Evolutionary conservation across 2,113 vertebrate genomes (phyloP), one percentile per base, ranked within the genome.

Genomic region (Stegostoma tigrinum): DNA sequence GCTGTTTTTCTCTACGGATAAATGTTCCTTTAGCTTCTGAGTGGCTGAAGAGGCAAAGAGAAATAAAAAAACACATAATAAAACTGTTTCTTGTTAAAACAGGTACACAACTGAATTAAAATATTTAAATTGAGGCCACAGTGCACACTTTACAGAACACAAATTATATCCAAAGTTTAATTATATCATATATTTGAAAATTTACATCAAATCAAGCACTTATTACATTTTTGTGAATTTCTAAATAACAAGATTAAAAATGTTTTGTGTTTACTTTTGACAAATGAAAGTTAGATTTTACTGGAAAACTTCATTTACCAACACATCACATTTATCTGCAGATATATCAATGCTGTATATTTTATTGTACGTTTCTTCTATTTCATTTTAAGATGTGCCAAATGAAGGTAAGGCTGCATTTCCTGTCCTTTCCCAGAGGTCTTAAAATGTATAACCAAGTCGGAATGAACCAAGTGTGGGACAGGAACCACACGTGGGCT

Each of bases 1-100:
- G 96, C 97, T 96, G 21, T 97, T 96, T 67, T 97, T 97, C 96
- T 97, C 96, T 96, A 95, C 10, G 24, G 97, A 70, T 94, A 96
- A 97, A 95, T 80, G 96, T 96, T 95, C 97, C 85, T 96, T 96
- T 45, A 96, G 96, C 90, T 89, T 23, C 30, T 30, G 42, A 96
- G 96, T 97, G 97, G 95, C 98, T 98, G 96, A 68, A 34, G n/a
- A 19, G 52, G 12, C 72, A 72, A n/a, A 75, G 14, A 95, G 66
- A 72, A 96, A 19, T 96, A 96, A 96, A 34, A 23, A 52, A 68
- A 5, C 68, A 72, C 42, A 7, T 14, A 72, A 70, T 70, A 95
- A 38, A 95, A 67, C 38, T 17, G 38, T n/a, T 42, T 12, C 3
- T 70, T 95, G 24, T 67, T 24, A 14, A 7, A 14, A 94, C 5